These are phyloP conservation scores for Plutomurus gul DNA, from an alignment of 1,140 invertebrate species.

Conservation along the genomic window DNA sequence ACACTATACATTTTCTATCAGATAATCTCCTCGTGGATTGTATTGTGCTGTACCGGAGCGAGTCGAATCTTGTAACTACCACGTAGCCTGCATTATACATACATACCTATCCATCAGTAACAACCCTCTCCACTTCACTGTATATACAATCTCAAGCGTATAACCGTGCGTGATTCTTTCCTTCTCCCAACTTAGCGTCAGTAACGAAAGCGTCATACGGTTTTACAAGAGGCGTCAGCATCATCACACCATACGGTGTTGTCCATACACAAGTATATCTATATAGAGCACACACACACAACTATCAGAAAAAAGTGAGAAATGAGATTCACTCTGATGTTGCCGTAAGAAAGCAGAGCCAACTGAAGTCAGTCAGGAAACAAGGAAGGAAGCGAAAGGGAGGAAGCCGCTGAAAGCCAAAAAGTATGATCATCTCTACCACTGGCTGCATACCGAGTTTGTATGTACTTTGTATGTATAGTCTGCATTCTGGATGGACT, in stretches of 20 bases:
- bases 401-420: slow-evolving; percentile 36
- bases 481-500: background rate
- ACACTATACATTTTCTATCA: background rate
- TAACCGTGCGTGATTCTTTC: too few relatives aligned
- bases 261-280: background rate
- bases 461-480: background rate
- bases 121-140: too few relatives aligned
- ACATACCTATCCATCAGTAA: too few relatives aligned
- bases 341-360: background rate
- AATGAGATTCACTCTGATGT: slow-evolving; percentile 8
- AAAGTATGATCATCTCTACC: background rate
- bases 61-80: too few relatives aligned
- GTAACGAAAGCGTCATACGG: too few relatives aligned
- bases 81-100: too few relatives aligned
- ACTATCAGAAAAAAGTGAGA: slow-evolving; percentile 9
- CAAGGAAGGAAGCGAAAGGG: slow-evolving; percentile 27
- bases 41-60: too few relatives aligned
- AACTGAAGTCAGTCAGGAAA: background rate
- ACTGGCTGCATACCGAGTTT: background rate
- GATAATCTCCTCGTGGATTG: background rate
- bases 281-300: background rate
- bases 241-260: background rate
- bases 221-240: too few relatives aligned
- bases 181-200: too few relatives aligned
- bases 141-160: too few relatives aligned